phyloP scores from a whole-genome alignment of 2,113 vertebrate species.

The Colius striatus region DNA sequence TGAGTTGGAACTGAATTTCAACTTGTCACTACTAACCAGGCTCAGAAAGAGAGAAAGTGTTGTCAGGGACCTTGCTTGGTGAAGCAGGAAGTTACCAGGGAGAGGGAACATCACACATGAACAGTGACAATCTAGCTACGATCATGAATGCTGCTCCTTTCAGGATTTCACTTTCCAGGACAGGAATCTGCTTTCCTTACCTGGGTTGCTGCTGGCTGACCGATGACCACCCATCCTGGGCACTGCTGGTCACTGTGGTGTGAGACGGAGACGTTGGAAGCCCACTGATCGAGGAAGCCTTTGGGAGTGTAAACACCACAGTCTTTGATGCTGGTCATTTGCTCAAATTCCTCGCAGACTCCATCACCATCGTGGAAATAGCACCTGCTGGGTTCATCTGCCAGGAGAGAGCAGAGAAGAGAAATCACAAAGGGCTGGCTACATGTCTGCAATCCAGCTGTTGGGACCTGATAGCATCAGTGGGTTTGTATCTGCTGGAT shows the following conservation, averaged over 20 bases:
- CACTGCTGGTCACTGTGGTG: slow-evolving; percentile 91
- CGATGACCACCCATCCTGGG: slow-evolving; percentile 91
- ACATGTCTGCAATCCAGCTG: neutral
- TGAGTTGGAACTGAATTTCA: neutral
- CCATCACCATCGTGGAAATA: slow-evolving; percentile 97
- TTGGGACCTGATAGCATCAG: neutral
- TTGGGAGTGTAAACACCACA: slow-evolving; percentile 95
- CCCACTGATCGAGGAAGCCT: slow-evolving; percentile 97
- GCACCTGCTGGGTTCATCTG: slow-evolving; percentile 95
- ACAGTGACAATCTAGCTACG: rapidly evolving
- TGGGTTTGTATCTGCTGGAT: neutral
- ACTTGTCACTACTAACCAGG: neutral
- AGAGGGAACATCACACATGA: neutral
- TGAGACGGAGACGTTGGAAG: slow-evolving; percentile 88
- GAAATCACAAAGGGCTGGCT: neutral
- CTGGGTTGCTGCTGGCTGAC: slow-evolving; percentile 93
- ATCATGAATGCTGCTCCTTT: neutral
- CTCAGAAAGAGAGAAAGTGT: neutral
- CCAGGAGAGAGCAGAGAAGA: neutral
- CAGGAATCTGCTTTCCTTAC: slow-evolving; percentile 67
- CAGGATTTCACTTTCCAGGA: neutral
- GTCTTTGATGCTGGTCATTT: slow-evolving; percentile 92
- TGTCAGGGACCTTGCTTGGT: neutral
- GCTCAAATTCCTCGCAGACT: slow-evolving; percentile 96
- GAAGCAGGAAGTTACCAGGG: neutral